Percentiles rank a stretch among this genome's conserved stretches.
phyloP scores from a whole-genome alignment of 2,888 invertebrate species.

The Ornithoptera alexandrae region DNA sequence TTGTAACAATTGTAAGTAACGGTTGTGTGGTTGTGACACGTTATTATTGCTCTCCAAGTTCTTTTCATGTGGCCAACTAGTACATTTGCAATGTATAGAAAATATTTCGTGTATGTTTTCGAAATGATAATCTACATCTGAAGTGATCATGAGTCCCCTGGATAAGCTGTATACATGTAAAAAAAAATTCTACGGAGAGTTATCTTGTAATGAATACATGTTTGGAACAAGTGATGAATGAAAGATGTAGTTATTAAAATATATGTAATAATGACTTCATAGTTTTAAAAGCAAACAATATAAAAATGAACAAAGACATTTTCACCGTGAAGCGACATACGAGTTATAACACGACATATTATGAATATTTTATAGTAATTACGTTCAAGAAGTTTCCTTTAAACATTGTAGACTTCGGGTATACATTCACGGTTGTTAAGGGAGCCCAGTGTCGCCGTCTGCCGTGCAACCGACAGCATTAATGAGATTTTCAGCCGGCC shows the following conservation, averaged over 20 bases:
- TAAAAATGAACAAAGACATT: background rate
- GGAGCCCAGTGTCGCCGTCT: background rate
- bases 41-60: too few species aligned
- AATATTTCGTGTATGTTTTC: too few species aligned
- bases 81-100: too few species aligned
- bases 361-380: constrained; percentile 4
- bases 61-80: too few species aligned
- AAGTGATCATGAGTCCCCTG: too few species aligned
- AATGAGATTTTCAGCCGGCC: constrained; percentile 9
- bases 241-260: background rate
- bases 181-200: background rate
- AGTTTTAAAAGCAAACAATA: constrained; percentile 2
- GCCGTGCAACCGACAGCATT: constrained; percentile 10
- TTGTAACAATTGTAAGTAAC: too few species aligned
- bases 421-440: constrained; percentile 3
- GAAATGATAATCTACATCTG: too few species aligned
- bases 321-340: background rate
- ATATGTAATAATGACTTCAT: background rate
- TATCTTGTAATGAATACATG: background rate
- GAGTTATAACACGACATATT: background rate
- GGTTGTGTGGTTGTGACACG: too few species aligned
- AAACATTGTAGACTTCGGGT: background rate
- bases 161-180: too few species aligned
- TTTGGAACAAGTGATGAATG: background rate
- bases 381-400: background rate